phyloP scores from a whole-genome alignment of 2,113 vertebrate species.

The Pseudonaja textilis region DNA sequence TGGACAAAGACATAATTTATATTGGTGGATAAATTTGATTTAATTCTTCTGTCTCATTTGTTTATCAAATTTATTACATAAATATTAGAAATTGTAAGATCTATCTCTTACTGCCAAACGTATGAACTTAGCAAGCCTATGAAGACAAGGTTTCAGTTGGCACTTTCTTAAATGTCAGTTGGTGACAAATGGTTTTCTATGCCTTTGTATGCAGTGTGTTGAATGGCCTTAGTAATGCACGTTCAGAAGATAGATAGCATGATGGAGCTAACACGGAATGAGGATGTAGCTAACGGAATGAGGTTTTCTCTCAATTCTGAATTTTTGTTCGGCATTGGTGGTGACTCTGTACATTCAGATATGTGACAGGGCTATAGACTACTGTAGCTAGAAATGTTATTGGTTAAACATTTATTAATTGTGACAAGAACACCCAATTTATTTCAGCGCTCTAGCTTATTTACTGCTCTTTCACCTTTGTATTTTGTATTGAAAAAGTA shows the following conservation, averaged over 20 bases:
- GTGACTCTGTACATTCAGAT: constrained; percentile 39
- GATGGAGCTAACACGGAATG: background rate
- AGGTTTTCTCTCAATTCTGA: constrained; percentile 27
- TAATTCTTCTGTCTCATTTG: background rate
- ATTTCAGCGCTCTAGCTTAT: constrained; percentile 76
- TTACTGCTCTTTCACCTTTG: constrained; percentile 81
- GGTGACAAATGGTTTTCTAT: constrained; percentile 1
- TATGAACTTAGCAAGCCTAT: background rate
- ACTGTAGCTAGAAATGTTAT: constrained; percentile 62
- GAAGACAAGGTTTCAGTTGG: constrained; percentile 31
- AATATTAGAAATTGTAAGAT: background rate
- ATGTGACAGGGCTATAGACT: constrained; percentile 48
- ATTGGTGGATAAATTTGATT: background rate
- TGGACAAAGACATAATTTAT: background rate
- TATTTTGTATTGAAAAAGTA: constrained; percentile 80
- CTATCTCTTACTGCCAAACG: background rate
- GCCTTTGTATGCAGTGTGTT: constrained; percentile 3
- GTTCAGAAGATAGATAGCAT: background rate
- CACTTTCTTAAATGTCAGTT: constrained; percentile 19
- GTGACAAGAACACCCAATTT: constrained; percentile 80
- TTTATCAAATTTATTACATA: constrained; percentile 5
- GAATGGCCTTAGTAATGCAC: constrained; percentile 8
- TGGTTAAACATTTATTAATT: constrained; percentile 78
- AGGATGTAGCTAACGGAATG: background rate
- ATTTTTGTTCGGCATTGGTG: constrained; percentile 44